A percentile compares a stretch with the other conserved stretches of the same genome.
Evolutionary conservation across 2,113 vertebrate genomes (phyloP).

Genomic region (Oryctolagus cuniculus): mOryCun1.1 NC_091441.1:49459501-49460000

Average conservation of each 20-base stretch:
- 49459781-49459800: background rate
- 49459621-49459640: background rate
- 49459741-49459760: conserved; percentile 3
- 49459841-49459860: background rate
- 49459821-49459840: background rate
- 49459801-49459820: background rate
- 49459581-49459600: background rate
- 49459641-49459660: background rate
- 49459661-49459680: background rate
- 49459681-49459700: conserved; percentile 9
- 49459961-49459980: conserved; percentile 33
- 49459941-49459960: conserved; percentile 44
- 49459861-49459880: background rate
- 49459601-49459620: background rate
- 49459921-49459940: conserved; percentile 34
- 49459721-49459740: background rate
- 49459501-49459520: background rate
- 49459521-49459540: background rate
- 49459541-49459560: background rate
- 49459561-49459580: background rate
- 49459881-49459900: background rate
- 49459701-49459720: conserved; percentile 23
- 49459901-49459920: conserved; percentile 10
- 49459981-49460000: conserved; percentile 16
- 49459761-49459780: background rate